Base-by-base conservation (phyloP, 2,888 invertebrate species). In the Drosophila greeni region DNA sequence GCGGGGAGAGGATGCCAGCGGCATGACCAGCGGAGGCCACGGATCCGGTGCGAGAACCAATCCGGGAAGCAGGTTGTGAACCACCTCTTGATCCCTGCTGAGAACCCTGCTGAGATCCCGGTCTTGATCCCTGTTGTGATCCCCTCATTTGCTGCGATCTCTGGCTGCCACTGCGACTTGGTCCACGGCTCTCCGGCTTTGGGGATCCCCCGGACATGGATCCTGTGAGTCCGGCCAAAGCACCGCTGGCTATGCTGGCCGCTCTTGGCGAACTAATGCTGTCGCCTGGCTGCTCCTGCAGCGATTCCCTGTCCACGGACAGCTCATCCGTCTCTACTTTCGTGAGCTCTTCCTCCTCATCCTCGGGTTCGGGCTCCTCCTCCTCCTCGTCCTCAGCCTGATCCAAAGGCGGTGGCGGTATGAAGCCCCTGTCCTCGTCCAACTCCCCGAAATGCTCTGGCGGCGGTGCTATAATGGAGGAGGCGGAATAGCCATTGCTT, bases 401-500 rank as follows among this genome's bases (percentile, higher is more conserved):
- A 47, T 85, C 85, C 37, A 85, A 72, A 0, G 83, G 79, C 20
- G 84, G 84, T 18, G 86, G 86, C 16, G 82, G 85, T 57, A 87
- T 82, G 3, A 79, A 82, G 3, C 62, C 73, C 26, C 83, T 70
- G 16, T 85, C 86, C 24, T 85, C 82, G 5, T 86, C 87, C 42
- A 86, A 71, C 33, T 85, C 85, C 0, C 64, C 80, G 53, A 86
- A 82, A 23, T 85, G 80, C 53, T 87, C 87, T 1, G 86, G 83
- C 5, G 86, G 85, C 24, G 87, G 88, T 3, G 86, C 84, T 54
- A 87, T 76, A 12, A 86, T 82, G 12, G 86, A 85, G n/a, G 88
- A 88, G 11, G 80, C 86, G 6, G 87, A 87, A 47, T 85, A 88
- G 2, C 88, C 87, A 64, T 87, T 87, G 61, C 87, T 87, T 1